These are phyloP conservation scores for Pygmarrhopalites habei DNA, from an alignment of 1,140 invertebrate genomes.

Conservation along the genomic window DNA sequence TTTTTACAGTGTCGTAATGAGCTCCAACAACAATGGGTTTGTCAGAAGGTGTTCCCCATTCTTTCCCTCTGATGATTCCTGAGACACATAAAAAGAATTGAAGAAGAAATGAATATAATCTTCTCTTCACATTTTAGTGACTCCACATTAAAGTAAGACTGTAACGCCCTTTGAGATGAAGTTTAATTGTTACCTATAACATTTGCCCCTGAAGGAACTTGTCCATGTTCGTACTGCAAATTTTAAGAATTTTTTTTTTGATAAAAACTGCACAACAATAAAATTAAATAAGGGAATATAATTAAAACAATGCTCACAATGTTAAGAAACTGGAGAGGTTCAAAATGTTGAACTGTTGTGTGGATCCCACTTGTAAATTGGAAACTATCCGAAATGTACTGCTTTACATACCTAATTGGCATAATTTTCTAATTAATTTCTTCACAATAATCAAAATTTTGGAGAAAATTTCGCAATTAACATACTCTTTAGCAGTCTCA, in stretches of 20 bases:
- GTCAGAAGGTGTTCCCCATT: slow-evolving; percentile 43
- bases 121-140: no score
- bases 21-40: slow-evolving; percentile 45
- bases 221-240: slow-evolving; percentile 29
- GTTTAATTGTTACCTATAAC: no score
- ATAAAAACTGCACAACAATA: background rate
- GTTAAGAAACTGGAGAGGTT: slow-evolving; percentile 36
- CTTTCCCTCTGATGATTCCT: slow-evolving; percentile 43
- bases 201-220: slow-evolving; percentile 42
- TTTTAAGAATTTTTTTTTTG: no score
- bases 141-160: no score
- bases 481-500: slow-evolving; percentile 36
- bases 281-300: background rate
- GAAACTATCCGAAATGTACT: slow-evolving; percentile 38
- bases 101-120: no score
- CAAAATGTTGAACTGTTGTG: slow-evolving; percentile 35
- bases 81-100: no score
- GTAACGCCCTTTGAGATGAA: no score
- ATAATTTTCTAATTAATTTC: no score
- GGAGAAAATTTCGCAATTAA: no score
- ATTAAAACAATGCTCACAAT: slow-evolving; percentile 28
- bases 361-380: slow-evolving; percentile 27
- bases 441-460: no score
- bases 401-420: no score
- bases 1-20: slow-evolving; percentile 46